Percentiles rank a stretch among this genome's conserved stretches.
These are phyloP conservation scores for Peucedramus taeniatus DNA, from an alignment of 2,113 vertebrate species.

Conservation along the genomic window DNA sequence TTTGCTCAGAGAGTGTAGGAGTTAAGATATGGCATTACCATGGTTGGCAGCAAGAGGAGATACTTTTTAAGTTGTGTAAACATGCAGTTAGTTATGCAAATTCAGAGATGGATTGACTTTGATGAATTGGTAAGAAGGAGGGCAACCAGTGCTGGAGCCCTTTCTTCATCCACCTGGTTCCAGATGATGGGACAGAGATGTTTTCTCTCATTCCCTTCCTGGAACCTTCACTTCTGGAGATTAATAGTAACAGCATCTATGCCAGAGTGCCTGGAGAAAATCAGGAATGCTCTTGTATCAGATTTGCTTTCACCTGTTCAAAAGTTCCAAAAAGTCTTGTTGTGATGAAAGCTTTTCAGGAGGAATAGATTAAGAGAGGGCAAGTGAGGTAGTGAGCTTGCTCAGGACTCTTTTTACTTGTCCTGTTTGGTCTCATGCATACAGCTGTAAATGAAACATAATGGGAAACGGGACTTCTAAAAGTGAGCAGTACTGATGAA, in stretches of 20 bases:
- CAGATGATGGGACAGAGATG: background rate
- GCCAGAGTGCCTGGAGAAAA: background rate
- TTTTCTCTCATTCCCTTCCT: background rate
- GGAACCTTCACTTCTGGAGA: background rate
- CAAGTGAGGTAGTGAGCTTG: background rate
- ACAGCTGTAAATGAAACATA: background rate
- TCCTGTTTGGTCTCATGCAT: background rate
- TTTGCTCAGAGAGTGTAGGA: background rate
- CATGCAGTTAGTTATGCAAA: background rate
- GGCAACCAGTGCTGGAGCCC: background rate
- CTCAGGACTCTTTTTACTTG: background rate
- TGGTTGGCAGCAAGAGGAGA: background rate
- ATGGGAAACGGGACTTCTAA: background rate
- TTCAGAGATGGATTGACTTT: background rate
- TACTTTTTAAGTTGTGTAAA: background rate
- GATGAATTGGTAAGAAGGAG: background rate
- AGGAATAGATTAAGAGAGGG: background rate
- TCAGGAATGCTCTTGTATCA: background rate
- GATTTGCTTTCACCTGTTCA: background rate
- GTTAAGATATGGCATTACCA: background rate
- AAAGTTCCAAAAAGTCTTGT: background rate
- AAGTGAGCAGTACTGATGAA: background rate
- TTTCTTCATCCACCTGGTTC: background rate
- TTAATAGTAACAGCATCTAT: background rate
- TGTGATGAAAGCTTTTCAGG: background rate